A percentile compares a stretch with the other conserved stretches of the same genome.
phyloP scores from a whole-genome alignment of 1,140 invertebrate genomes.

The Pseudomyrmex concolor region DNA sequence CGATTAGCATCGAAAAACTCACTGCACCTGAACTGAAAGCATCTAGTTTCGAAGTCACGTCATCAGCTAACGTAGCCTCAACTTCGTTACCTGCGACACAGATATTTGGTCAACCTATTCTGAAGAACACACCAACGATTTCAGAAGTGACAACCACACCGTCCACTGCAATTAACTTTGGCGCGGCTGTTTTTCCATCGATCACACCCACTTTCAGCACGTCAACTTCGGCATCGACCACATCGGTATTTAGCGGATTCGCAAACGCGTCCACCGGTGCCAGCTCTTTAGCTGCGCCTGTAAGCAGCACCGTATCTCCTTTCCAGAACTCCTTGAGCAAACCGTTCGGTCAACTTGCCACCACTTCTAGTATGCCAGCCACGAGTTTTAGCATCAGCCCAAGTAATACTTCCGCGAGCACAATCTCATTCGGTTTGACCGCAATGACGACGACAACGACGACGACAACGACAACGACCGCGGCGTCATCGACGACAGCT shows the following conservation, averaged over 20 bases:
- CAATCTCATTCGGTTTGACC: constrained; percentile 47
- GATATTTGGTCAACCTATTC: constrained; percentile 50
- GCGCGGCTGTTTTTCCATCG: constrained; percentile 34
- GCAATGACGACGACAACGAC: background rate
- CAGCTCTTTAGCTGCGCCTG: constrained; percentile 2
- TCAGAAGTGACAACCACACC: constrained; percentile 43
- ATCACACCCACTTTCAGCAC: constrained; percentile 23
- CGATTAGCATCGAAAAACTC: constrained; percentile 55
- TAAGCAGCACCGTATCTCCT: constrained; percentile 33
- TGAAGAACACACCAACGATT: constrained; percentile 32
- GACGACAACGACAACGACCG: background rate
- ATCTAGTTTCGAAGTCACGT: constrained; percentile 4
- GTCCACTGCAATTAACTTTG: constrained; percentile 47
- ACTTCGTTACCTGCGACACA: constrained; percentile 12
- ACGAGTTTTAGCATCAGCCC: background rate
- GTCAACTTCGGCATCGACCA: constrained; percentile 25
- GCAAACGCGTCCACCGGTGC: background rate
- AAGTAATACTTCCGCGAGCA: constrained; percentile 1
- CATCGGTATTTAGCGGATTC: constrained; percentile 59
- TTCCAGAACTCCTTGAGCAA: constrained; percentile 56
- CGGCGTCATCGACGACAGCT: background rate
- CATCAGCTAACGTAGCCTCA: background rate
- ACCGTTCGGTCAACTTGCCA: constrained; percentile 29
- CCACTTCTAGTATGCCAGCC: constrained; percentile 1
- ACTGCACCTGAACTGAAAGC: constrained; percentile 24